These are phyloP conservation scores for Ophthalmolycus amberensis DNA, from an alignment of 2,113 vertebrate species.

Conservation along the genomic window DNA sequence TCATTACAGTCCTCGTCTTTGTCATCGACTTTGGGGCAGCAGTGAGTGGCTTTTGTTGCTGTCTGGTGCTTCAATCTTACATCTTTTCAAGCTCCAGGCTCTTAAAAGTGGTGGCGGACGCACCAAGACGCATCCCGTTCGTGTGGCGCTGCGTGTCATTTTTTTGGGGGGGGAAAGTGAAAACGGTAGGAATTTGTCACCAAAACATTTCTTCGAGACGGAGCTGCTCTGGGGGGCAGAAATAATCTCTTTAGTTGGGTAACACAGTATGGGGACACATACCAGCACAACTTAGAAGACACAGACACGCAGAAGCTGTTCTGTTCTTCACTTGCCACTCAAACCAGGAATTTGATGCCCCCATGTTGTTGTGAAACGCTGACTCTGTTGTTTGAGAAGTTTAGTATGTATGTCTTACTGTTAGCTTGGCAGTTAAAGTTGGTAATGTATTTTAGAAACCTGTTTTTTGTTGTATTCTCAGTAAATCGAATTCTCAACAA, in stretches of 20 bases:
- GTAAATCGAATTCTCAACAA: no score
- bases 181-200: conserved; percentile 12
- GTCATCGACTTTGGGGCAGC: neutral
- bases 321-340: neutral
- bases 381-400: neutral
- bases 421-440: neutral
- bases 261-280: no score
- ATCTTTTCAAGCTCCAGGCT: conserved; percentile 11
- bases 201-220: conserved; percentile 37
- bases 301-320: neutral
- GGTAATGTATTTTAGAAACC: no score
- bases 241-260: conserved; percentile 32
- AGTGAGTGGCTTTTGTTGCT: neutral
- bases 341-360: neutral
- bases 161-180: conserved; percentile 1
- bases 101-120: neutral
- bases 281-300: neutral
- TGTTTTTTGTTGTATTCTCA: no score
- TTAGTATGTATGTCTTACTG: neutral
- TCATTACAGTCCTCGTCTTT: conserved; percentile 1
- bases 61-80: conserved; percentile 9
- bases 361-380: neutral
- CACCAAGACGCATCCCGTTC: no score
- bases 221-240: conserved; percentile 13
- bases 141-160: neutral